Base-by-base conservation (phyloP, 2,888 invertebrate species). In the Gymnoscelis rufifasciata region DNA sequence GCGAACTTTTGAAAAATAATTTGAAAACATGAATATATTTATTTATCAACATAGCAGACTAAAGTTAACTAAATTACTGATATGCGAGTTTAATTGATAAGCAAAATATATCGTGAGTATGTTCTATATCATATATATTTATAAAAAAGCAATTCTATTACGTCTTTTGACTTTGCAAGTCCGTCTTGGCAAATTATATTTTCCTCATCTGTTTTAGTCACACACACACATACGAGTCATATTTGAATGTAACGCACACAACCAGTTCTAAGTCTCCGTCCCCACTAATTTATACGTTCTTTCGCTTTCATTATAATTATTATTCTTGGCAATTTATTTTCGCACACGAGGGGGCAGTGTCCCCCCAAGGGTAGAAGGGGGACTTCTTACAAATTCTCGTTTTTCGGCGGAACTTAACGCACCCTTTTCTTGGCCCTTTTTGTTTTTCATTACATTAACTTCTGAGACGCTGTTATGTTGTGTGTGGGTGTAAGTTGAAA, bases 281-380 rank as follows among this genome's bases (percentile, higher is more conserved):
- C 87, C 87, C 82, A 87, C 84, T 87, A 88, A 88, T 88, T 88
- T 88, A 88, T 88, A 84, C 86, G 86, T 87, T 87, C 87, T 88
- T 88, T 88, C 87, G 83, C 86, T 86, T 88, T 88, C 87, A 86
- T 88, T 88, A 88, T 88, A 88, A 88, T 88, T 88, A 88, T 88
- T 87, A 88, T 88, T 88, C 88, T 86, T 87, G 84, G 87, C 87
- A 88, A 88, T 88, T 88, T 88, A 88, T 88, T 87, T 88, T 87
- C 86, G 87, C 88, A 87, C 86, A 87, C 88, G 87, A 75, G 83
- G 86, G 84, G 84, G 83, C 75, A 74, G 67, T 74, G 69, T 66
- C 73, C 73, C 65, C 74, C 71, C 66, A 54, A 66, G 66, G 66
- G 79, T 77, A 66, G 56, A 60, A 66, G 66, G 79, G 78, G 68